Percentiles rank a stretch among this genome's conserved stretches.
Evolutionary conservation across 2,113 vertebrate species (phyloP).

Genomic region (Eleginops maclovinus): DNA sequence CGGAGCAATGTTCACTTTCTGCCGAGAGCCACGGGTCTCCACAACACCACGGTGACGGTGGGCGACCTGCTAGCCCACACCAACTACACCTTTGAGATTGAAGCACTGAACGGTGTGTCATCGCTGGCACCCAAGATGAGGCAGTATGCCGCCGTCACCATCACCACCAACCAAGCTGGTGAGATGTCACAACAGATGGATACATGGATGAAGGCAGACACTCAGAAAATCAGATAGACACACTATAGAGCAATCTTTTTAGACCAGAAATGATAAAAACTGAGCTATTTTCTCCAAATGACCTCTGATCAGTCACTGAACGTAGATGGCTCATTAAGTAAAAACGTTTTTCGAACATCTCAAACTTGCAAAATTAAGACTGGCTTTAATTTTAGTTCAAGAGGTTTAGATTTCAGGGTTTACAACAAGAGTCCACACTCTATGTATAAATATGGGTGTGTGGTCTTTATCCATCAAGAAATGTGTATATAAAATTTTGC

Average conservation of each 20-base stretch:
- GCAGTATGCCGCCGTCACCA: slow-evolving; percentile 93
- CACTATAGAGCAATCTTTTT: not conserved
- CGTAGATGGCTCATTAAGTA: no score
- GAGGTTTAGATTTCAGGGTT: not conserved
- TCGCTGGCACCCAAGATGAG: slow-evolving; percentile 84
- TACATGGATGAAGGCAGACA: not conserved
- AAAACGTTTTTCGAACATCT: not conserved
- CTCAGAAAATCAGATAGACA: not conserved
- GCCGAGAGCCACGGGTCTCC: slow-evolving; percentile 89
- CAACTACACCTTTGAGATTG: slow-evolving; percentile 98
- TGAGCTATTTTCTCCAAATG: not conserved
- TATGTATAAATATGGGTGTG: not conserved
- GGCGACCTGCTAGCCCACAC: slow-evolving; percentile 96
- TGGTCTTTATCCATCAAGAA: not conserved
- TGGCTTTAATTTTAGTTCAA: not conserved
- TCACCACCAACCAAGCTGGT: slow-evolving; percentile 99
- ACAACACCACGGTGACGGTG: slow-evolving; percentile 94
- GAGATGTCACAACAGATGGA: slow-evolving; percentile 27
- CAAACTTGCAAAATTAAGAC: not conserved
- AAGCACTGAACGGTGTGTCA: slow-evolving; percentile 93
- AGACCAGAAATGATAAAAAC: not conserved
- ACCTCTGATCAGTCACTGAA: no score
- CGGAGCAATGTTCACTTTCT: slow-evolving; percentile 91
- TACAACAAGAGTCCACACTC: not conserved
- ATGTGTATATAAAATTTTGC: not conserved